Evolutionary conservation across 2,888 invertebrate genomes (phyloP).

Genomic region (Noctua fimbriata): DNA sequence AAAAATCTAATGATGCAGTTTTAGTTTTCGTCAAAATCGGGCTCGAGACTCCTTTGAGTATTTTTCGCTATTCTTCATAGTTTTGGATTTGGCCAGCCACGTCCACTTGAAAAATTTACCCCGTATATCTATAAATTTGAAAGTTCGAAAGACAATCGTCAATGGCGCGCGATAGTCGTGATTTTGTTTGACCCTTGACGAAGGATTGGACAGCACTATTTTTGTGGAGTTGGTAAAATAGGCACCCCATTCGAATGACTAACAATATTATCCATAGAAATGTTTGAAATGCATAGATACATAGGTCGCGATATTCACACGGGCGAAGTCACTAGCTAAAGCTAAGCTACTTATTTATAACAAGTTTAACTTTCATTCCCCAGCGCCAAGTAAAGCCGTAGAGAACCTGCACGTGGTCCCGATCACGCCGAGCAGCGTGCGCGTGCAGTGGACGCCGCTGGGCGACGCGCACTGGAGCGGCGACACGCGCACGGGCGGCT

Average conservation of each 20-base stretch:
- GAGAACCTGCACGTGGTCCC: slow-evolving; percentile 96
- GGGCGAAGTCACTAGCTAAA: not conserved
- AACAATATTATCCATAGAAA: not conserved
- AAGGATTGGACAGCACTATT: not conserved
- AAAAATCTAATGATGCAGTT: no score
- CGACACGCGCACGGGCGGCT: slow-evolving; percentile 96
- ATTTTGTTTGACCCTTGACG: not conserved
- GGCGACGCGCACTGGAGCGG: slow-evolving; percentile 96
- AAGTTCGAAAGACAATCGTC: not conserved
- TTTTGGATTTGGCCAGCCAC: no score
- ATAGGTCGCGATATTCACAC: not conserved
- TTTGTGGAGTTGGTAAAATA: not conserved
- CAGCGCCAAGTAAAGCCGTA: slow-evolving; percentile 96
- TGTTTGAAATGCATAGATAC: not conserved
- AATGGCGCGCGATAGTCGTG: not conserved
- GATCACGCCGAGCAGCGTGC: slow-evolving; percentile 98
- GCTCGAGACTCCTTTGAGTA: no score
- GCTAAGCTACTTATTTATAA: not conserved
- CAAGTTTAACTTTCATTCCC: slow-evolving; percentile 16
- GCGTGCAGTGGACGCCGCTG: slow-evolving; percentile 97
- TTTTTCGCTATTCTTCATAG: no score
- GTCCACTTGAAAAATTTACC: no score
- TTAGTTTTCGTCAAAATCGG: no score
- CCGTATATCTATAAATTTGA: not conserved
- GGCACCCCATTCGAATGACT: not conserved